Percentiles rank a stretch among this genome's conserved stretches.
phyloP scores from a whole-genome alignment of 2,888 invertebrate species.

The Nudaria mundana region DNA sequence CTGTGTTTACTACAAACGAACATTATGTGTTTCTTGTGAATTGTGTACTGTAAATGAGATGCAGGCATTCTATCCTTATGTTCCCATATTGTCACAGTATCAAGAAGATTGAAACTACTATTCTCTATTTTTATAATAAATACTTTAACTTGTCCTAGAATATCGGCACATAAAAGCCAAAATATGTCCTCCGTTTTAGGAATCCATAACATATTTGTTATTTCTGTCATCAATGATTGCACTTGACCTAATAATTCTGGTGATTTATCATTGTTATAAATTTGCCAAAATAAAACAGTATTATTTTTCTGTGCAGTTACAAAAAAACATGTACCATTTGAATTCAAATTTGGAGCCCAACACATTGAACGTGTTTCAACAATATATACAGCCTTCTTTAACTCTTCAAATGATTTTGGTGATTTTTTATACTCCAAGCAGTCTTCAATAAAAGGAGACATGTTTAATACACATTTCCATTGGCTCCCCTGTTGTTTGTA shows the following conservation, averaged over 20 bases:
- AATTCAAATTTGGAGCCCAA: constrained; percentile 47
- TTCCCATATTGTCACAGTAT: constrained; percentile 45
- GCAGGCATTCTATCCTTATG: constrained; percentile 59
- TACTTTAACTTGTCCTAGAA: constrained; percentile 46
- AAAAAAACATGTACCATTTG: constrained; percentile 49
- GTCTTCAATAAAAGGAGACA: constrained; percentile 42
- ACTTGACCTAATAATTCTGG: constrained; percentile 35
- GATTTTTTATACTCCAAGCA: constrained; percentile 21
- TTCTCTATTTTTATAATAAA: constrained; percentile 40
- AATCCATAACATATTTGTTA: constrained; percentile 51
- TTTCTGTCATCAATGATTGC: constrained; percentile 38
- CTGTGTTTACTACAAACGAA: constrained; percentile 60
- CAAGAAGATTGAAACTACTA: constrained; percentile 27
- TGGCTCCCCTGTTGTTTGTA: constrained; percentile 31
- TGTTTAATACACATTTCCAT: constrained; percentile 45
- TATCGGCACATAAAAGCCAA: constrained; percentile 46
- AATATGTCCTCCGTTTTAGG: constrained; percentile 31
- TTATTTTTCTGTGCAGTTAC: constrained; percentile 63
- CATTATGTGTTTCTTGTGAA: constrained; percentile 40
- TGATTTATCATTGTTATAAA: constrained; percentile 25
- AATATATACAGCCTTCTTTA: constrained; percentile 44
- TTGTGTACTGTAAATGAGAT: constrained; percentile 36
- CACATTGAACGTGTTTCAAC: constrained; percentile 53
- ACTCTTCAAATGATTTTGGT: constrained; percentile 34
- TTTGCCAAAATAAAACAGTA: constrained; percentile 52